Conservation (phyloP, 2,113 vertebrate genomes). For the Electrona antarctica region DNA sequence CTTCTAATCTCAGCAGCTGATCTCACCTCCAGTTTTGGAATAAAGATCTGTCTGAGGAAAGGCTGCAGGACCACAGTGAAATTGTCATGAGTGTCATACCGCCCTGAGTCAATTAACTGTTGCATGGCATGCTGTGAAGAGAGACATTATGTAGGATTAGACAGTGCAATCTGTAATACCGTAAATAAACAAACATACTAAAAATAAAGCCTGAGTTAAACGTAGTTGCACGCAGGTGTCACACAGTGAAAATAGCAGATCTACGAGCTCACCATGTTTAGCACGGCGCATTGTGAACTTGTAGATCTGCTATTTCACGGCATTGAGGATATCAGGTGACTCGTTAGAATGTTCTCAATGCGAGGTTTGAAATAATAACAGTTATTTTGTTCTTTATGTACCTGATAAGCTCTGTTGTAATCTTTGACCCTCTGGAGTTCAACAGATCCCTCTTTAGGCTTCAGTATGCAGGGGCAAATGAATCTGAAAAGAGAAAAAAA, state of each 20-base stretch:
- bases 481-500: slow-evolving; percentile 68
- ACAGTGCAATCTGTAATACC: too few species aligned
- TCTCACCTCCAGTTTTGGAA: slow-evolving; percentile 70
- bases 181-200: not conserved
- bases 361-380: too few species aligned
- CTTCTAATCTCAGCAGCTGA: too few species aligned
- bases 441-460: slow-evolving; percentile 73
- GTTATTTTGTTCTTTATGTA: slow-evolving; percentile 43
- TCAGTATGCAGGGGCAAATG: slow-evolving; percentile 85
- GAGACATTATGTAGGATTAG: not conserved
- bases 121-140: slow-evolving; percentile 73
- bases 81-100: slow-evolving; percentile 78
- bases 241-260: too few species aligned
- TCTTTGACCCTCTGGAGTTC: slow-evolving; percentile 77
- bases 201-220: not conserved
- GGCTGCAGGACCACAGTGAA: slow-evolving; percentile 88
- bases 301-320: too few species aligned
- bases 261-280: too few species aligned
- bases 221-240: too few species aligned
- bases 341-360: too few species aligned
- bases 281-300: too few species aligned
- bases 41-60: slow-evolving; percentile 69
- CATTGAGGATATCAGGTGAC: too few species aligned
- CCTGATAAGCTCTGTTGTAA: slow-evolving; percentile 84
- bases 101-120: slow-evolving; percentile 78